A percentile compares a stretch with the other conserved stretches of the same genome.
Conservation (phyloP, 2,113 vertebrate genomes). For the Excalfactoria chinensis region DNA sequence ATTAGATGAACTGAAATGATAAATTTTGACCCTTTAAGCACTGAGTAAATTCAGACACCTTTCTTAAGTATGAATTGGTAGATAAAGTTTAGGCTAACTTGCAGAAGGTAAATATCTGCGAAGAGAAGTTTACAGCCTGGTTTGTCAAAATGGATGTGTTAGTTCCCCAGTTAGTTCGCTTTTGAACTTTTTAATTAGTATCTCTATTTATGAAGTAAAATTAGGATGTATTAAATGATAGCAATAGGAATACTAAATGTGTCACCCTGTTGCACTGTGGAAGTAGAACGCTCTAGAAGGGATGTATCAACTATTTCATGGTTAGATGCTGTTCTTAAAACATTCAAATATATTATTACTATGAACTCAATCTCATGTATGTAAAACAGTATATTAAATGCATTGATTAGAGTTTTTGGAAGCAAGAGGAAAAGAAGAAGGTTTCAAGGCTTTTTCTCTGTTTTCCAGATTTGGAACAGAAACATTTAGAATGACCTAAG, state of each 20-base stretch:
- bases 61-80: conserved; percentile 66
- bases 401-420: not conserved
- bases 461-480: not conserved
- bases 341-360: not conserved
- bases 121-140: not conserved
- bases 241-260: not conserved
- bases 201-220: not conserved
- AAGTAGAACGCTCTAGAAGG: not conserved
- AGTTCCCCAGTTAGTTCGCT: not conserved
- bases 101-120: not conserved
- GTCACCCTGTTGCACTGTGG: not conserved
- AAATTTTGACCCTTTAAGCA: conserved; percentile 89
- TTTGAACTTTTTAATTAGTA: not conserved
- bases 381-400: not conserved
- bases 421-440: conserved; percentile 6
- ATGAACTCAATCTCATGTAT: not conserved
- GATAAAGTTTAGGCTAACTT: conserved; percentile 19
- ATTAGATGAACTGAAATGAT: conserved; percentile 93
- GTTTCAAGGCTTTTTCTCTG: not conserved
- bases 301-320: not conserved
- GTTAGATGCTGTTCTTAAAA: not conserved
- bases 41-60: conserved; percentile 69
- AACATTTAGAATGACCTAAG: not conserved
- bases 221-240: not conserved
- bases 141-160: not conserved